Percentiles rank a stretch among this genome's conserved stretches.
These are phyloP conservation scores for Holacanthella duospinosa DNA, from an alignment of 2,888 invertebrate species.

Conservation along the genomic window DNA sequence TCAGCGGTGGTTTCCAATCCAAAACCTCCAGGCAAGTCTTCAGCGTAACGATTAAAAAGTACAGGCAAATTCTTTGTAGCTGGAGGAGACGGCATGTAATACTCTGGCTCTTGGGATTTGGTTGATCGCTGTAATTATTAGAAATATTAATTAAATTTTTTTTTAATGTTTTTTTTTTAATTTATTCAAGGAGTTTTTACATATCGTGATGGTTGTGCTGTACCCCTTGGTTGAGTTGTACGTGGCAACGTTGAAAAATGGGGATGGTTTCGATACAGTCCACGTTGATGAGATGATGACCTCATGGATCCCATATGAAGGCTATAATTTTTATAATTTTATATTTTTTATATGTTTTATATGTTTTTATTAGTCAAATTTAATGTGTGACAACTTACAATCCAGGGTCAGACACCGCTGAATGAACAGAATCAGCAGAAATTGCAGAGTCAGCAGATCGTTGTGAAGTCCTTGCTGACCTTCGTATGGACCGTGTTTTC, in stretches of 20 bases:
- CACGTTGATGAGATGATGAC: neutral
- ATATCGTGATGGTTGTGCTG: constrained; percentile 6
- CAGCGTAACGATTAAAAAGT: constrained; percentile 59
- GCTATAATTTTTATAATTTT: neutral
- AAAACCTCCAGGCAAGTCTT: constrained; percentile 20
- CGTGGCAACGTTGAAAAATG: constrained; percentile 28
- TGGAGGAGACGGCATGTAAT: constrained; percentile 9
- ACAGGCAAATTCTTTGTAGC: constrained; percentile 45
- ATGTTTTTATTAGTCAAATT: neutral
- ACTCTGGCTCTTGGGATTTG: constrained; percentile 35
- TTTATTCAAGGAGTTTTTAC: neutral
- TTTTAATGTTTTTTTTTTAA: neutral
- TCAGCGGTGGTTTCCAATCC: constrained; percentile 41
- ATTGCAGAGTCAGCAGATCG: constrained; percentile 55
- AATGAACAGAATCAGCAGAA: constrained; percentile 32
- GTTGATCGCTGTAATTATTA: constrained; percentile 27
- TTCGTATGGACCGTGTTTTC: constrained; percentile 44
- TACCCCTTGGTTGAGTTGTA: constrained; percentile 23
- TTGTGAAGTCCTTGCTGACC: constrained; percentile 51
- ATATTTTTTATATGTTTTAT: neutral
- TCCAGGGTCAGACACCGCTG: constrained; percentile 35
- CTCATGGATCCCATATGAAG: neutral
- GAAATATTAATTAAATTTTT: neutral
- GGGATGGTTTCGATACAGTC: constrained; percentile 19
- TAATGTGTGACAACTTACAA: constrained; percentile 15